Base-by-base conservation (phyloP, 2,888 invertebrate species). In the Mesochorus sp. region DNA sequence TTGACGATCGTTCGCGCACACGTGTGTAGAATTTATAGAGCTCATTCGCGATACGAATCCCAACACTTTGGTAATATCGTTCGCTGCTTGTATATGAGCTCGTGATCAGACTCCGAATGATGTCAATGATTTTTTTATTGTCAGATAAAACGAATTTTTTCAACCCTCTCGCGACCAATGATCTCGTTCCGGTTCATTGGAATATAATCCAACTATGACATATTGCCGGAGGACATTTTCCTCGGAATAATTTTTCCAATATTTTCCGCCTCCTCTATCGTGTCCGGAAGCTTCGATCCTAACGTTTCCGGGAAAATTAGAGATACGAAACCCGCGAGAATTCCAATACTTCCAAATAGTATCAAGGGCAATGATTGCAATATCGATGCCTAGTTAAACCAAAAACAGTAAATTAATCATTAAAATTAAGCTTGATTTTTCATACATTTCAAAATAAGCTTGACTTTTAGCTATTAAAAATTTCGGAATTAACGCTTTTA, bases 241-340 rank as follows among this genome's bases (percentile, higher is more conserved):
- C 17, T 21, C 8, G 37, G 8, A 21, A 67, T 72, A 0, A 28
- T 37, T 42, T 42, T 84, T 21, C 91, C 92, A 57, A 92, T 91
- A 77, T 92, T 92, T 88, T 93, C 94, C 0, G 95, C 95, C 84
- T 95, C 95, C 81, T 93, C 93, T 21, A 95, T 93, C 0, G 95
- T 95, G 90, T 95, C 95, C 2, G 93, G 92, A 55, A 93, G 88
- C 81, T 94, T 93, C 80, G 93, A 92, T 83, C 94, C 94, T 61
- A 93, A 90, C 0, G 95, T 96, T 88, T 96, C 96, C 0, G 95
- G 95, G 72, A 95, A 93, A 83, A 94, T 90, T 17, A 95, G 88
- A 0, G 95, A 93, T 70, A 95, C 87, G n/a, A 92, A 76, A 12
- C 94, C 94, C 47, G 95, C 94, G 55, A 93, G 87, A 1, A 94